Evolutionary conservation across 2,888 invertebrate genomes (phyloP).

Genomic region (Notodonta dromedarius): DNA sequence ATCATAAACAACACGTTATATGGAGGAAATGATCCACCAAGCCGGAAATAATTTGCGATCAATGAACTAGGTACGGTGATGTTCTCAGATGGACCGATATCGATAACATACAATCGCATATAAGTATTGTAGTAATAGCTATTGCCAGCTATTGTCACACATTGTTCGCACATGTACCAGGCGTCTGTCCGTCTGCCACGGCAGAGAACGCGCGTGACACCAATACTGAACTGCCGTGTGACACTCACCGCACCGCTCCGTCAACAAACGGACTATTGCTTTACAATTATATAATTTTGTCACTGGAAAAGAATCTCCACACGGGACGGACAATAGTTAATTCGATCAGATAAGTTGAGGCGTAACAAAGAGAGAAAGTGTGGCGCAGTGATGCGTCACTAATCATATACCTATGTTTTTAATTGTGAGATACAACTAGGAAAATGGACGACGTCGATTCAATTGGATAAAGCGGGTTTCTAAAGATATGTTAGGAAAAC

Average conservation of each 20-base stretch:
- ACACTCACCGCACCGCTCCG: constrained; percentile 9
- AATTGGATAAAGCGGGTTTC: neutral
- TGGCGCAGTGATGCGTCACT: constrained; percentile 28
- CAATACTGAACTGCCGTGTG: constrained; percentile 29
- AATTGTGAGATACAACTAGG: constrained; percentile 29
- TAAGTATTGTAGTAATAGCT: constrained; percentile 31
- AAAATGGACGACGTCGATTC: neutral
- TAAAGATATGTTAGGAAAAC: neutral
- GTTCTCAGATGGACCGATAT: constrained; percentile 13
- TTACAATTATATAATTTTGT: constrained; percentile 31
- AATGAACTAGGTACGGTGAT: constrained; percentile 1
- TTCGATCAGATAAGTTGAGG: constrained; percentile 32
- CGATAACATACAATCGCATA: constrained; percentile 23
- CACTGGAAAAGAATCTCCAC: constrained; percentile 18
- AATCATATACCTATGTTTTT: constrained; percentile 24
- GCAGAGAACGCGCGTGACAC: constrained; percentile 29
- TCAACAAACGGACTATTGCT: constrained; percentile 14
- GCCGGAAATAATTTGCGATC: neutral
- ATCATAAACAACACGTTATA: constrained; percentile 3
- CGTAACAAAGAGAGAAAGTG: constrained; percentile 39
- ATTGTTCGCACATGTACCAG: constrained; percentile 23
- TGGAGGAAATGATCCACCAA: neutral
- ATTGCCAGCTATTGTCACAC: constrained; percentile 26
- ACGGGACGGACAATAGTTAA: constrained; percentile 23
- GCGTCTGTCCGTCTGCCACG: constrained; percentile 35